Evolutionary conservation across 2,797 vertebrate genomes (phyloP).

Genomic region (Arctocebus calabarensis): DNA sequence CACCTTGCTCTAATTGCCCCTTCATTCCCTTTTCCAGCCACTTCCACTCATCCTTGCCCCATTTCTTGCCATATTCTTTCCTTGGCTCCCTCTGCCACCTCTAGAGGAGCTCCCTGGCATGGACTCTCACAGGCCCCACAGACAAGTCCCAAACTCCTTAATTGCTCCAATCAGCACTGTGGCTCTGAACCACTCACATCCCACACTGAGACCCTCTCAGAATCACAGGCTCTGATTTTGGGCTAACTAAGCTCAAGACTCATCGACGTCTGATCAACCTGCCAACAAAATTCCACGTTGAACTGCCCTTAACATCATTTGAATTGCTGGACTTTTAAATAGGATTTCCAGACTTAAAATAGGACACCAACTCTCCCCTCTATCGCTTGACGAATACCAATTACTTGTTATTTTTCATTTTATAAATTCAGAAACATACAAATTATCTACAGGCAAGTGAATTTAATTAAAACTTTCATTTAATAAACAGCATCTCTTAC

Average conservation of each 20-base stretch:
- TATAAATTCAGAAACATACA: conserved; percentile 17
- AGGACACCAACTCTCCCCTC: not conserved
- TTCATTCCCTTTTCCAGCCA: not conserved
- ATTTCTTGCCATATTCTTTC: not conserved
- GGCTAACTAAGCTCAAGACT: not conserved
- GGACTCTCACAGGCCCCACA: not conserved
- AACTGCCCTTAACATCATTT: not conserved
- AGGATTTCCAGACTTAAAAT: not conserved
- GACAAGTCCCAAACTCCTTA: not conserved
- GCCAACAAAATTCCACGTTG: not conserved
- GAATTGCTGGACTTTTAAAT: conserved; percentile 26
- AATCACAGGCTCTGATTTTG: not conserved
- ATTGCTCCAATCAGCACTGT: not conserved
- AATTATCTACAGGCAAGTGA: conserved; percentile 27
- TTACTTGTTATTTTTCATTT: not conserved
- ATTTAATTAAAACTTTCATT: conserved; percentile 59
- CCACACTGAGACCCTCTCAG: not conserved
- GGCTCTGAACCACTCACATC: not conserved
- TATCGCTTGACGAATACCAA: not conserved
- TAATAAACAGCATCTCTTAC: conserved; percentile 7
- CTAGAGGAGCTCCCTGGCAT: not conserved
- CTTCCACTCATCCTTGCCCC: not conserved
- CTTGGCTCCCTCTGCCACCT: not conserved
- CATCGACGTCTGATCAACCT: not conserved
- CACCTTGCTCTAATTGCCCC: not conserved